Evolutionary conservation across 1,140 invertebrate genomes (phyloP).

Genomic region (Ooceraea biroi): DNA sequence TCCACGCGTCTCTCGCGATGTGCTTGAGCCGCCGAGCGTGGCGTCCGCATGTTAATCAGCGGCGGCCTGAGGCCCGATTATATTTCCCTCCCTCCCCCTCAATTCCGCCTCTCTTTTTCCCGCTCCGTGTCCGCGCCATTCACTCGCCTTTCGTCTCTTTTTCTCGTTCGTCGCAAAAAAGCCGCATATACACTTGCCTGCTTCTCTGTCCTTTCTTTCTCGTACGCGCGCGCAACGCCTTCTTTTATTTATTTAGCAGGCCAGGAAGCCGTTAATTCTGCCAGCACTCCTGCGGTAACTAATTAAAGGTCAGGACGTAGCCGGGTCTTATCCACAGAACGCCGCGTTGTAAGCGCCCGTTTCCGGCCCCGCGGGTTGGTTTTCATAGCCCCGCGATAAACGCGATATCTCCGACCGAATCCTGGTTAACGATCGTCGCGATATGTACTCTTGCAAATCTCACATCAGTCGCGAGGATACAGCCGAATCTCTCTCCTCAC

Average conservation of each 20-base stretch:
- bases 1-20: constrained; percentile 73
- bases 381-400: constrained; percentile 75
- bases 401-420: constrained; percentile 62
- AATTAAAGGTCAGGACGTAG: constrained; percentile 83
- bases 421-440: constrained; percentile 10
- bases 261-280: constrained; percentile 83
- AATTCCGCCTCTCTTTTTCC: constrained; percentile 17
- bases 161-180: constrained; percentile 30
- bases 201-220: constrained; percentile 69
- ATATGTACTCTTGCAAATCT: constrained; percentile 24
- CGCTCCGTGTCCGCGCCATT: neutral
- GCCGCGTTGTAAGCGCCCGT: constrained; percentile 76
- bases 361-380: constrained; percentile 77
- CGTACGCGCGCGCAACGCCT: constrained; percentile 46
- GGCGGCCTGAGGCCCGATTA: constrained; percentile 68
- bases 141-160: neutral
- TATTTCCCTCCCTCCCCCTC: constrained; percentile 20
- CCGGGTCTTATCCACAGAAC: constrained; percentile 74
- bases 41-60: constrained; percentile 76
- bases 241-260: constrained; percentile 83
- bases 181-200: constrained; percentile 56
- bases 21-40: constrained; percentile 76
- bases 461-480: neutral
- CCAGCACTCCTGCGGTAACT: constrained; percentile 79
- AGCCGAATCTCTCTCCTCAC: neutral